These are phyloP conservation scores for Hydropsyche tenuis DNA, from an alignment of 1,140 invertebrate species.

Conservation along the genomic window DNA sequence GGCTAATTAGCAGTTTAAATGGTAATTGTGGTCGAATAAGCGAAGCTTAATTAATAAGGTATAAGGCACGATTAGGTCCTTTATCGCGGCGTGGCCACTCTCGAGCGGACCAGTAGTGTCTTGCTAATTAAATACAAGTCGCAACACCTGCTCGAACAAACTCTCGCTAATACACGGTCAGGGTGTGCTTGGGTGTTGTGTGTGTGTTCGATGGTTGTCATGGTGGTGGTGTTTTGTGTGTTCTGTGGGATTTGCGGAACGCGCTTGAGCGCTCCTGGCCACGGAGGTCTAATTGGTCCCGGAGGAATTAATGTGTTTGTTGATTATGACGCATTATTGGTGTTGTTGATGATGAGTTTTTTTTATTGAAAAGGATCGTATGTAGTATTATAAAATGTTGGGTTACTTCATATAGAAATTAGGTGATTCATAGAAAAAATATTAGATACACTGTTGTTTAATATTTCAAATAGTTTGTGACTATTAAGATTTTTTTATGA, in stretches of 20 bases:
- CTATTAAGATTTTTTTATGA: no score
- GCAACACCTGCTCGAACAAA: conserved; percentile 11
- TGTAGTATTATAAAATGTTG: no score
- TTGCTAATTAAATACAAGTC: conserved; percentile 17
- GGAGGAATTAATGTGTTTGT: no score
- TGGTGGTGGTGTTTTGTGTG: neutral
- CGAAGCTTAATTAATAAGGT: conserved; percentile 23
- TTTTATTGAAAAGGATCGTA: no score
- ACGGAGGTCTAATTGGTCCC: no score
- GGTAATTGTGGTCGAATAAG: conserved; percentile 23
- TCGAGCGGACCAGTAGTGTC: neutral
- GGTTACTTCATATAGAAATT: no score
- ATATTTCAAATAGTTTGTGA: no score
- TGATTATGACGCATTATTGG: no score
- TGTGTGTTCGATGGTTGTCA: neutral
- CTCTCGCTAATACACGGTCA: neutral
- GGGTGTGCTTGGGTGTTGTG: neutral
- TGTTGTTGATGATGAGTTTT: no score
- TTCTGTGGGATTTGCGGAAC: neutral
- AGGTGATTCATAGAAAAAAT: no score
- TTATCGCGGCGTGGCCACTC: conserved; percentile 8
- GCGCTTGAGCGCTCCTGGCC: neutral
- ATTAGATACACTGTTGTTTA: no score
- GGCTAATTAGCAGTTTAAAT: conserved; percentile 23
- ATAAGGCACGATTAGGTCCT: conserved; percentile 20